Conservation (phyloP, 37 sponge, comb jelly and placozoan genomes). For the Aplysina aerophoba region DNA sequence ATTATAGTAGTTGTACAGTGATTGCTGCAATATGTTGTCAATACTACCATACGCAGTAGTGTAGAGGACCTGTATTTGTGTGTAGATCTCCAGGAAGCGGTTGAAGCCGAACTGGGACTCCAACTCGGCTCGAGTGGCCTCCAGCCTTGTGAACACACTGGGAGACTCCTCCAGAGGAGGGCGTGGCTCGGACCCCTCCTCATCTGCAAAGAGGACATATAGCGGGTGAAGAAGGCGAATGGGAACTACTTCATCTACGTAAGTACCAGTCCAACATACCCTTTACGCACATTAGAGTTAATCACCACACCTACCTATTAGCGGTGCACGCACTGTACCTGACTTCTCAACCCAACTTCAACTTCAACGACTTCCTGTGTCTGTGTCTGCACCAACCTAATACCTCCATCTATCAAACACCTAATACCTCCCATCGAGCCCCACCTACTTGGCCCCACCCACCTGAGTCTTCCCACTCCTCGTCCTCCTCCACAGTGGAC, state of each 20-base stretch:
- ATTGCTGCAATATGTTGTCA: too few species aligned
- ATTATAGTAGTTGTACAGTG: too few species aligned
- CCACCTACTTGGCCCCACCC: constrained; percentile 7
- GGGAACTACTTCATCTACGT: not conserved
- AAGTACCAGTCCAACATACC: too few species aligned
- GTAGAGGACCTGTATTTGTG: constrained; percentile 79
- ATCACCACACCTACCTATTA: too few species aligned
- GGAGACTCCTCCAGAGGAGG: constrained; percentile 12
- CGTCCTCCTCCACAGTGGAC: constrained; percentile 17
- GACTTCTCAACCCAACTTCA: too few species aligned
- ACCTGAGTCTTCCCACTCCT: constrained; percentile 76
- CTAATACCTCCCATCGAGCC: not conserved
- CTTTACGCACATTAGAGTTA: too few species aligned
- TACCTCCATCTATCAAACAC: not conserved
- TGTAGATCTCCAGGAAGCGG: constrained; percentile 74
- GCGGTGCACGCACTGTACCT: too few species aligned
- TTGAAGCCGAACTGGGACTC: constrained; percentile 78
- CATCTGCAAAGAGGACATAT: not conserved
- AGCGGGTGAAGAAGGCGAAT: too few species aligned
- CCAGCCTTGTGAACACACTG: constrained; percentile 78
- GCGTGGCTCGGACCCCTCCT: not conserved
- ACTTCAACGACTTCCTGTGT: too few species aligned
- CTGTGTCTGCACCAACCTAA: not conserved
- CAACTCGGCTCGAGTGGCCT: constrained; percentile 73
- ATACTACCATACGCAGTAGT: too few species aligned